phyloP scores from a whole-genome alignment of 2,113 vertebrate genomes.

The Paedocypris sp. region DNA sequence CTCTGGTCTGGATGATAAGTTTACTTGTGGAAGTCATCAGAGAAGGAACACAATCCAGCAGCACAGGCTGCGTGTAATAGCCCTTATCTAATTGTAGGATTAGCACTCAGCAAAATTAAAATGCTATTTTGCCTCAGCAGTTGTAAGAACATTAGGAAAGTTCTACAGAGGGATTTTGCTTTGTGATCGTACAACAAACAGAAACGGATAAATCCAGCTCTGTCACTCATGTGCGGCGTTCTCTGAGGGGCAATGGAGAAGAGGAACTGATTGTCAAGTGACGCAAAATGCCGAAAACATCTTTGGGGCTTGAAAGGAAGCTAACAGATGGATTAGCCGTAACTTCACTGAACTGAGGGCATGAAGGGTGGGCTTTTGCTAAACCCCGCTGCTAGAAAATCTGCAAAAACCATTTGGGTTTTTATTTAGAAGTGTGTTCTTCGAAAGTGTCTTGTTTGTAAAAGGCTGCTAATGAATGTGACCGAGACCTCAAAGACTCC shows the following conservation, averaged over 20 bases:
- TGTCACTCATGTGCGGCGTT: slow-evolving; percentile 1
- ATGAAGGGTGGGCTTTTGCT: neutral
- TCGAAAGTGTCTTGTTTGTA: neutral
- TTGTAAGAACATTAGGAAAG: slow-evolving; percentile 11
- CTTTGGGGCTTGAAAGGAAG: neutral
- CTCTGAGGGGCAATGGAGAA: neutral
- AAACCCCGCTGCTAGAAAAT: neutral
- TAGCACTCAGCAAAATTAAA: slow-evolving; percentile 7
- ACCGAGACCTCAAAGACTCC: neutral
- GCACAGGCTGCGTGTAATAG: slow-evolving; percentile 4
- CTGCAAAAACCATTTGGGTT: neutral
- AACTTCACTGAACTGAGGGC: neutral
- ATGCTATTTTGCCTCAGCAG: slow-evolving; percentile 1
- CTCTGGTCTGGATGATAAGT: too few species aligned
- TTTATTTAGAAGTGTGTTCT: neutral
- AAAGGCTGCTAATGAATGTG: neutral
- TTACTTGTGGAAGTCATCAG: slow-evolving; percentile 10
- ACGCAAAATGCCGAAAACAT: neutral
- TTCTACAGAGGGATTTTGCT: slow-evolving; percentile 3
- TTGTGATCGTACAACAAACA: slow-evolving; percentile 7
- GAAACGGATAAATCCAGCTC: neutral
- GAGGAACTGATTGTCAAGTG: neutral
- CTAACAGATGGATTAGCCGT: neutral
- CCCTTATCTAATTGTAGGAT: slow-evolving; percentile 14
- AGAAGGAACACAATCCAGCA: slow-evolving; percentile 8